Evolutionary conservation across 2,797 vertebrate species (phyloP), one percentile per base, ranked within the genome.

Genomic region (Gorsachius magnificus): DNA sequence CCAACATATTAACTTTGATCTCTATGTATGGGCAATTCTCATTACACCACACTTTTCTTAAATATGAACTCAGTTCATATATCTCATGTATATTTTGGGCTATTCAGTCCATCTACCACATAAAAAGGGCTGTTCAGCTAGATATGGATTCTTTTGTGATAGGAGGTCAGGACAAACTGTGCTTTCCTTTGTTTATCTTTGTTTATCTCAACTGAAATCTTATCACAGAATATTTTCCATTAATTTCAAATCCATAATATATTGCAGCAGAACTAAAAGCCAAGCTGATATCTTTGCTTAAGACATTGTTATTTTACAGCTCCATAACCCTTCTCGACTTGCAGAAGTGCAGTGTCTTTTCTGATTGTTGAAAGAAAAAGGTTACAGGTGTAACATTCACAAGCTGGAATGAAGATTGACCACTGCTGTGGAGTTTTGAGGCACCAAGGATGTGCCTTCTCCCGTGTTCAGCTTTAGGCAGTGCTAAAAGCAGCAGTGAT

Each of bases 1-100:
- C 84, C 75, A 88, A 53, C 77, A 43, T 77, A 84, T 79, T 95
- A 94, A 95, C 96, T 97, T 97, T 96, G 91, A 95, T 97, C 77
- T 97, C 95, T 83, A 29, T 79, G 72, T 92, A 90, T 82, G 48
- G 70, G 48, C 68, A 96, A 83, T 97, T 97, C 95, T 96, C 91
- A 93, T 95, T 97, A 81, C 24, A 84, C 61, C 87, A 80, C 35
- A 63, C 25, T 93, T 84, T 89, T 83, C 83, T 70, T 83, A 89
- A 83, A 81, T 84, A 83, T 70, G 90, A 97, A 87, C 80, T 95
- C 57, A 79, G 64, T 93, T 46, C 35, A 83, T 82, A 87, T 56
- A 74, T 81, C 51, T 92, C 21, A 9, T 61, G 45, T 84, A 38
- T 91, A 90, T 97, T 96, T 85, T 94, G 87, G 64, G 80, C 79